Evolutionary conservation across 2,888 invertebrate species (phyloP), one percentile per base, ranked within the genome.

Genomic region (Melieria picta): DNA sequence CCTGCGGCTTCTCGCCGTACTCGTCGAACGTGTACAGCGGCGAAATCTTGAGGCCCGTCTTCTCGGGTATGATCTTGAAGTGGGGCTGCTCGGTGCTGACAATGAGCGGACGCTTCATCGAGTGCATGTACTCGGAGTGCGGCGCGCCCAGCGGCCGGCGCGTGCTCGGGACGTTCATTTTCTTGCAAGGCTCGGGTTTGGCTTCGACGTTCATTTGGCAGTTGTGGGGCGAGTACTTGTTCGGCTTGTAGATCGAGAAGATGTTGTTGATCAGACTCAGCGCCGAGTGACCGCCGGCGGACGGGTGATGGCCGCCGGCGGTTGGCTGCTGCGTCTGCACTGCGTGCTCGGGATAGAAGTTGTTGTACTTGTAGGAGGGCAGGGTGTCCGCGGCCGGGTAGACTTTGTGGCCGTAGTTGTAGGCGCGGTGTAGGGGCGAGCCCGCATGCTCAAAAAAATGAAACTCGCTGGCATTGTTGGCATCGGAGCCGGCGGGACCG

Each of bases 1-100:
- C 77, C 69, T 77, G 79, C 63, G 79, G 76, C 74, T 84, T 84
- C 48, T 85, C 82, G 55, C 83, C 81, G 13, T 82, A 83, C 50
- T 85, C 84, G 56, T 81, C 81, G 72, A 83, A 86, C 65, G 83
- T 82, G 74, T 85, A 81, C 65, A 88, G 79, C 4, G 90, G 89
- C 66, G 90, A 89, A 72, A 90, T 89, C 80, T 88, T 89, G 7
- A 90, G 82, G 56, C 90, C 90, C 73, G 88, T 89, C 81, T 89
- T 89, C 77, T 88, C 87, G 55, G 89, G 89, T 63, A 89, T 88
- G 62, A 89, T 89, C 80, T 88, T 87, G 66, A 88, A 88, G 68
- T 87, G 86, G 4, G 88, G 86, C 77, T 87, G 87, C 62, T 87
- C 88, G 81, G 83, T 89, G 43, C 89, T 89, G 7, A 90, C 89